Conservation (phyloP, 2,888 invertebrate genomes). For the Nomada flava region DNA sequence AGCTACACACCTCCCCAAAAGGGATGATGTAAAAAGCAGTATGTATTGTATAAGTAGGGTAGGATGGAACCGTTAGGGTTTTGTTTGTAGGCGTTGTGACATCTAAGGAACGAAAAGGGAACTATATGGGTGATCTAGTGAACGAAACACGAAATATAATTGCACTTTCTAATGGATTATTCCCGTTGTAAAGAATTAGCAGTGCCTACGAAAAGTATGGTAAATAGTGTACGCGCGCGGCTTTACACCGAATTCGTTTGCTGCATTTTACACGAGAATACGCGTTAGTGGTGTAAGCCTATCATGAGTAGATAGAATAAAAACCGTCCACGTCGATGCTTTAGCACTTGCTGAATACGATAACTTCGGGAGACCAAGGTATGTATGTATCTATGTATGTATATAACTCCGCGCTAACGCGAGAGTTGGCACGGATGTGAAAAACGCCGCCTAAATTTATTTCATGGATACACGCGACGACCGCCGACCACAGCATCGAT, state of each 20-base stretch:
- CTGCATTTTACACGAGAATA: neutral
- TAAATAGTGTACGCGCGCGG: no score
- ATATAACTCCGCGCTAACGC: neutral
- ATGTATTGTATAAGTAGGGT: no score
- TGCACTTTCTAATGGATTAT: neutral
- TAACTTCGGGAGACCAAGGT: neutral
- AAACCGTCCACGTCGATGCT: neutral
- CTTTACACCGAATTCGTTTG: neutral
- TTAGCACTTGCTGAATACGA: neutral
- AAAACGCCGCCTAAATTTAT: conserved; percentile 43
- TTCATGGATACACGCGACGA: conserved; percentile 36
- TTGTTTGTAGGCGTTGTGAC: no score
- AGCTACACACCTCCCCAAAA: no score
- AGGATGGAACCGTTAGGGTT: no score
- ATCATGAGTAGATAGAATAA: no score
- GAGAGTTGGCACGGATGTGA: conserved; percentile 17
- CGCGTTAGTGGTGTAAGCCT: no score
- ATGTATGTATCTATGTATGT: no score
- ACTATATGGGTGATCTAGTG: no score
- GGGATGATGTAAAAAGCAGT: no score
- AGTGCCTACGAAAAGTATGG: neutral
- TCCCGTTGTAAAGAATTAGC: neutral
- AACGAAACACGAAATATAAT: neutral
- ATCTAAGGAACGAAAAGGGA: no score
- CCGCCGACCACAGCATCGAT: conserved; percentile 19